Conservation (phyloP, 2,113 vertebrate species). For the Cromileptes altivelis region DNA sequence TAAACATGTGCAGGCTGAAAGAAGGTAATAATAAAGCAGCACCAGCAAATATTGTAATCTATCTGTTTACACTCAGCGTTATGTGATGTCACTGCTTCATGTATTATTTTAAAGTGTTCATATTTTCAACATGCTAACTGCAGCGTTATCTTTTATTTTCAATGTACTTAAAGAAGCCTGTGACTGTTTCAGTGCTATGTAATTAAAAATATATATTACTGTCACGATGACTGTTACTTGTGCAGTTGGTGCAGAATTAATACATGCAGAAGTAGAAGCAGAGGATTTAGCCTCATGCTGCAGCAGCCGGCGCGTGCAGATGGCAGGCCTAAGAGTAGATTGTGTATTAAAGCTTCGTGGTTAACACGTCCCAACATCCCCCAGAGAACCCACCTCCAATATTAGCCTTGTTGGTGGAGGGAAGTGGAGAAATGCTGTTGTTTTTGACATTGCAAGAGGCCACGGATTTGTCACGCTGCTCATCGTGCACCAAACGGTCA, state of each 20-base stretch:
- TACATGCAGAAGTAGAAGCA: constrained; percentile 20
- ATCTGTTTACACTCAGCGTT: background rate
- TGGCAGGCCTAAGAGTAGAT: constrained; percentile 76
- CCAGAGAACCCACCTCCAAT: constrained; percentile 58
- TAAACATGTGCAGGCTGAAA: background rate
- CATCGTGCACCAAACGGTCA: constrained; percentile 1
- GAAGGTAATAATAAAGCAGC: background rate
- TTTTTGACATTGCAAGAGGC: constrained; percentile 14
- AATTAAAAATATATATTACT: constrained; percentile 7
- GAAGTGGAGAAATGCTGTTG: constrained; percentile 27
- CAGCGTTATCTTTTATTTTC: background rate
- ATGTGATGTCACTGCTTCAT: background rate
- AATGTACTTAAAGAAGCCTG: background rate
- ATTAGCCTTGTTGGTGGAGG: constrained; percentile 49
- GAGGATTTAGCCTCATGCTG: constrained; percentile 49
- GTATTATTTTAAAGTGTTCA: background rate
- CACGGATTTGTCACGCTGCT: constrained; percentile 31
- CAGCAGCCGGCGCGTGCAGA: constrained; percentile 82
- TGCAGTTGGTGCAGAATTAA: constrained; percentile 11
- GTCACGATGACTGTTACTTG: background rate
- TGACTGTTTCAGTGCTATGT: background rate
- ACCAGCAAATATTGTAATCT: background rate
- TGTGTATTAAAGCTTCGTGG: constrained; percentile 74
- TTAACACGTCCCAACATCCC: constrained; percentile 73
- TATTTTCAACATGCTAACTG: background rate